Base-by-base conservation (phyloP, 2,113 vertebrate species). In the Labrus mixtus region DNA sequence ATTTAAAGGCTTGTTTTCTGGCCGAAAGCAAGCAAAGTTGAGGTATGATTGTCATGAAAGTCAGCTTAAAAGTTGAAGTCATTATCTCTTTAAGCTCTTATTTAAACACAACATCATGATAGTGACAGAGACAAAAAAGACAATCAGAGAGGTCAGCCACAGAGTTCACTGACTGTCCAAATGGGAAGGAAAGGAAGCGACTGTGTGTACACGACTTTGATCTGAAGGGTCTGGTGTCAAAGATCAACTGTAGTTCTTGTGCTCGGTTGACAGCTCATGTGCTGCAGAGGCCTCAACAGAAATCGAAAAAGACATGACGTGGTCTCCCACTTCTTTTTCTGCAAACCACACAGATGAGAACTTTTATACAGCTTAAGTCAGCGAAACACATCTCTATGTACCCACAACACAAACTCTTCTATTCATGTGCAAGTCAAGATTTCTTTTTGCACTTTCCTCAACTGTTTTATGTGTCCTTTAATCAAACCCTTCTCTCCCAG, bases 401-500 rank as follows among this genome's bases (percentile, higher is more conserved):
- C 10, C 22, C 36, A 54, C 46, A 39, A 33, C 39, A 46, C 23
- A 57, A 58, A 41, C 7, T 0, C 13, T 45, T 45, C 43, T 45
- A 12, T 45, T 45, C 43, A 1, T 41, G 39, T 41, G 15, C 5
- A 48, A 48, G 46, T 17, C 43, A 45, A 15, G 12, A 45, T 15
- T 20, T 19, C 7, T n/a, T 51, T 8, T 20, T 51, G 15, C 19
- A 22, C 25, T 10, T n/a, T 29, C 15, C 16, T 45, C 15, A 37
- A 20, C 5, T 54, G 48, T 68, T 79, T 36, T 3, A 39, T 23
- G 19, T 51, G 45, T n/a, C 15, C 13, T 55, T 29, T 19, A 57
- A 54, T 69, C 16, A 10, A 50, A 66, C 20, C 25, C 13, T 39
- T 73, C 63, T 63, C 41, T 56, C 55, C 8, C 23, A 15, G 16